Percentiles rank a stretch among this genome's conserved stretches.
Evolutionary conservation across 2,797 vertebrate species (phyloP).

Genomic region (Atherinosoma microstoma): DNA sequence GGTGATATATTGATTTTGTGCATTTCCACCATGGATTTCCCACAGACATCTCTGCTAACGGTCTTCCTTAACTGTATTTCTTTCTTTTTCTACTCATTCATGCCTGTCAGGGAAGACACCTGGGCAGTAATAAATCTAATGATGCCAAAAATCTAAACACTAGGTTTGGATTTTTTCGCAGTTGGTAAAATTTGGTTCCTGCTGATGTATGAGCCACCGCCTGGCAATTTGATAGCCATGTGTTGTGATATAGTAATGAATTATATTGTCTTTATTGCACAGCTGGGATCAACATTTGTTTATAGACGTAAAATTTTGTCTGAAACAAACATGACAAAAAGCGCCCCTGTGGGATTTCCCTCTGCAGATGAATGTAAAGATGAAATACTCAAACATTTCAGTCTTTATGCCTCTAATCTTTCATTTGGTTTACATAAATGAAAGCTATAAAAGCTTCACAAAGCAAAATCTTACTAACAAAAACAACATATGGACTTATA

Average conservation of each 20-base stretch:
- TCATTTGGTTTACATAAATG: not conserved
- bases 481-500: not conserved
- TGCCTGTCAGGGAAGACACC: slow-evolving; percentile 17
- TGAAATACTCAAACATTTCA: not conserved
- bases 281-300: slow-evolving; percentile 44
- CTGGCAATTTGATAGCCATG: slow-evolving; percentile 42
- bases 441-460: not conserved
- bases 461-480: not conserved
- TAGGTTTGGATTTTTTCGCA: slow-evolving; percentile 6
- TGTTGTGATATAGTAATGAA: slow-evolving; percentile 45
- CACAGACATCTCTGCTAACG: slow-evolving; percentile 6
- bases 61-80: not conserved
- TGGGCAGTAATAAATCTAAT: not conserved
- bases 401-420: not conserved
- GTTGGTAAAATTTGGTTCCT: slow-evolving; percentile 39
- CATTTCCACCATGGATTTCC: slow-evolving; percentile 49
- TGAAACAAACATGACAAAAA: not conserved
- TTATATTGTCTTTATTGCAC: slow-evolving; percentile 20
- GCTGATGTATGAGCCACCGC: slow-evolving; percentile 56
- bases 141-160: slow-evolving; percentile 4
- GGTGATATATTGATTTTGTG: slow-evolving; percentile 69
- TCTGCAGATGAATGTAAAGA: not conserved
- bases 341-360: not conserved
- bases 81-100: slow-evolving; percentile 13
- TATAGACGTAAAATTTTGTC: slow-evolving; percentile 11